Evolutionary conservation across 2,888 invertebrate species (phyloP), one percentile per base, ranked within the genome.

Genomic region (Leptothorax acervorum): DNA sequence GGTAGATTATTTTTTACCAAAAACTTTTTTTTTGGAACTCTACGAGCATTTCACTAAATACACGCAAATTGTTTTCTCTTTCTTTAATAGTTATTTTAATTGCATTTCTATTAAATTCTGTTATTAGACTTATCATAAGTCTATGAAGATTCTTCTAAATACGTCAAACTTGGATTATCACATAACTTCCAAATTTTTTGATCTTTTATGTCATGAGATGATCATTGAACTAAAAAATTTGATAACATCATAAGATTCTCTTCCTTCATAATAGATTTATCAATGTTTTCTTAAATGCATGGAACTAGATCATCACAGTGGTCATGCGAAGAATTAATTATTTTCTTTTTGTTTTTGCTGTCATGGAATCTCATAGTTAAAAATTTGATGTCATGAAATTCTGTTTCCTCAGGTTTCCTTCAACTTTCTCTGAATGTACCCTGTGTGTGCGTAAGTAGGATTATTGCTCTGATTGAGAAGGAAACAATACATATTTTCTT

Each of bases 301-400:
- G 18, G 15, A 48, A 76, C 35, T 74, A 31, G 11, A 35, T 75
- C 45, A 62, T 75, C 63, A 63, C 63, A 63, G 35, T 48, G 23
- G 9, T 75, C 11, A 35, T 31, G n/a, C 18, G n/a, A 31, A 74
- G 31, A 62, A 45, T 28, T 15, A 35, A 53, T 66, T 51, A 39
- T 76, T 53, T 28, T 23, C 8, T 42, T 48, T 65, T 51, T 48
- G 9, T 57, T 9, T 66, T 53, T 53, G 15, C 15, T 62, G 9
- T 31, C 42, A 48, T 62, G n/a, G 23, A 42, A 74, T 75, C 11
- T 75, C 11, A n/a, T 39, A 45, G 6, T 45, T 3, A 4, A 71
- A 18, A 39, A 63, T 63, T 63, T 3, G 45, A 63, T 62, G 2
- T 63, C 15, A 55, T 39, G 11, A 55, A 18, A 39, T 15, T 71